Evolutionary conservation across 2,113 vertebrate genomes (phyloP), one percentile per base, ranked within the genome.

Genomic region (Gavialis gangeticus): DNA sequence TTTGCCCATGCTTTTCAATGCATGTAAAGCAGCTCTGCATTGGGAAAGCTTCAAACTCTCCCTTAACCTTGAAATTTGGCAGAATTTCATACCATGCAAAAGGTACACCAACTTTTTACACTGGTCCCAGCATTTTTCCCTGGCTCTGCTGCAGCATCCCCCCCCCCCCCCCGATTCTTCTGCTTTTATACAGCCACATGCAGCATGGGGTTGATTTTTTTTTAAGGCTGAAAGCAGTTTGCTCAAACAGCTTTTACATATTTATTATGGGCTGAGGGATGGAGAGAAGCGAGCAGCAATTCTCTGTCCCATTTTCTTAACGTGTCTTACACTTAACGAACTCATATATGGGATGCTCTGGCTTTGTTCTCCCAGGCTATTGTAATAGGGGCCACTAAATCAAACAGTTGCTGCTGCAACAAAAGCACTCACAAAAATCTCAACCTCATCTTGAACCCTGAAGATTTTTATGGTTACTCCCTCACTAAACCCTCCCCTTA

Each of bases 371-470:
- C 86, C 14, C 75, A 89, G 37, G 22, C 97, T 96, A 98, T 97
- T 98, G 97, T 95, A 96, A 85, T 87, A 82, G 94, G 92, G 96
- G 97, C 92, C 91, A 96, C 98, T 98, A 98, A 98, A 98, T 98
- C 98, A 98, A 98, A 98, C 95, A 97, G 97, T 95, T 96, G 98
- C 96, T 97, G 96, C 84, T 82, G 94, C 96, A 93, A 98, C 97
- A 98, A 98, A 98, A 98, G 98, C 97, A 97, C 94, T 97, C 84
- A 95, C 94, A 96, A 95, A 98, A 97, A 97, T 96, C 97, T 97
- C 98, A 98, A 97, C 97, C 98, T 98, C 98, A 98, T 98, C 98
- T 98, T 99, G 98, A 99, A 98, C 98, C 97, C 98, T 98, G 98
- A 98, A 98, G 98, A 98, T 98, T 98, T 97, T 98, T 98, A 98